These are phyloP conservation scores for Xenops minutus DNA, from an alignment of 2,797 vertebrate species.

Conservation along the genomic window DNA sequence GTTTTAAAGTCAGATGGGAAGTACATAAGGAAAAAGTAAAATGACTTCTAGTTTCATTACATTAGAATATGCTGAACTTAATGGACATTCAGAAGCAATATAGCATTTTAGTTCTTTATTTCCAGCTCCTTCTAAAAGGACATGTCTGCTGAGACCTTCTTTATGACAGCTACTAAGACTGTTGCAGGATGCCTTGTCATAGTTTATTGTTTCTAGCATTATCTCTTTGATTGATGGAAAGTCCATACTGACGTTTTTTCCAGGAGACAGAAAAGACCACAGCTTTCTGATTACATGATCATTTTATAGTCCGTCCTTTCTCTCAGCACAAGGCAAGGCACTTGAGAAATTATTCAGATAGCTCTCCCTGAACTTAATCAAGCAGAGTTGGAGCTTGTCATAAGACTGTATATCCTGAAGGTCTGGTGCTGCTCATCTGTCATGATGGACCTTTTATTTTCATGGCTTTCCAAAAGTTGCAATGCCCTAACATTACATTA, in stretches of 20 bases:
- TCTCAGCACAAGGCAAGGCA: background rate
- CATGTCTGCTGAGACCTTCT: background rate
- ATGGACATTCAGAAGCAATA: background rate
- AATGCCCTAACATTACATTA: background rate
- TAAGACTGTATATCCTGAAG: background rate
- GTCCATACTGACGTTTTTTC: background rate
- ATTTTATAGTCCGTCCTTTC: background rate
- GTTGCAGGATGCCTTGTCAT: background rate
- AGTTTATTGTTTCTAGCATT: background rate
- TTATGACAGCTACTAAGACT: background rate
- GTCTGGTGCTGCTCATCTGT: background rate
- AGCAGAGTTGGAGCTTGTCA: background rate
- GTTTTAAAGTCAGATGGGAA: background rate
- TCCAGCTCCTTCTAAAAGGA: background rate
- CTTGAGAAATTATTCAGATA: background rate
- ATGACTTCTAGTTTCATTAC: background rate
- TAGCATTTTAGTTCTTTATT: background rate
- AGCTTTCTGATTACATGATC: background rate
- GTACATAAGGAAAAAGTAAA: background rate
- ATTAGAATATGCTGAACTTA: background rate
- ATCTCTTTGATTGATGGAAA: background rate
- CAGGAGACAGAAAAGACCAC: background rate
- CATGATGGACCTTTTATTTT: background rate
- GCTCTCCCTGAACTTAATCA: background rate
- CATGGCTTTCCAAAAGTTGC: background rate